These are phyloP conservation scores for Ips typographus DNA, from an alignment of 1,140 invertebrate species.

Conservation along the genomic window DNA sequence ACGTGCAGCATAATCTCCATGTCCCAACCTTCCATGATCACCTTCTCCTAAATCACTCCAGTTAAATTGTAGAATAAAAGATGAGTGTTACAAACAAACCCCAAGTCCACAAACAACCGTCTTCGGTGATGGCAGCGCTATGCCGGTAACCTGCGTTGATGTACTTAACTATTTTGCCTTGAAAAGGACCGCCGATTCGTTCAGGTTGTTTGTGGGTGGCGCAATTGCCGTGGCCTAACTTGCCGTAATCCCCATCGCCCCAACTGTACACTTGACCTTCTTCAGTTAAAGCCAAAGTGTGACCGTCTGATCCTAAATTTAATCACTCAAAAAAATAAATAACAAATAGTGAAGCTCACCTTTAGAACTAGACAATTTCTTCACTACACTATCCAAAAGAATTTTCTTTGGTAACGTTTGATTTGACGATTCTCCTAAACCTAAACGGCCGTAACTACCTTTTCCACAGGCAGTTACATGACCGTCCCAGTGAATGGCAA, in stretches of 20 bases:
- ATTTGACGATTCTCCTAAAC: conserved; percentile 91
- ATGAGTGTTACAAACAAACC: conserved; percentile 39
- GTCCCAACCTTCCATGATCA: conserved; percentile 64
- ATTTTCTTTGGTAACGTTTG: conserved; percentile 87
- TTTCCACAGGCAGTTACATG: conserved; percentile 92
- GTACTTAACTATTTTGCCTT: conserved; percentile 55
- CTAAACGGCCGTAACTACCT: conserved; percentile 88
- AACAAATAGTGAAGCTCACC: conserved; percentile 48
- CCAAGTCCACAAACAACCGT: conserved; percentile 61
- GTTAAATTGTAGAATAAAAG: not conserved
- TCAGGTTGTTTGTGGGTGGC: conserved; percentile 62
- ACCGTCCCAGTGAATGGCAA: conserved; percentile 62
- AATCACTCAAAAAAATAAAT: conserved; percentile 1
- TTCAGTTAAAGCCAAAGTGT: conserved; percentile 91
- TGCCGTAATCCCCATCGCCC: conserved; percentile 97
- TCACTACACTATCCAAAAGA: conserved; percentile 47
- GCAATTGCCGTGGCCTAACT: conserved; percentile 72
- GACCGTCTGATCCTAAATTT: conserved; percentile 65
- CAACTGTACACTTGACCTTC: conserved; percentile 94
- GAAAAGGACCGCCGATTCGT: conserved; percentile 54
- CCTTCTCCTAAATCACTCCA: conserved; percentile 55
- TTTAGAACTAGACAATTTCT: conserved; percentile 56
- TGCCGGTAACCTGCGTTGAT: conserved; percentile 68
- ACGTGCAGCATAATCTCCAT: conserved; percentile 57
- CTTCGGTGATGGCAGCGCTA: conserved; percentile 60